A percentile compares a stretch with the other conserved stretches of the same genome.
phyloP scores from a whole-genome alignment of 2,888 invertebrate species.

The Cephonodes hylas region DNA sequence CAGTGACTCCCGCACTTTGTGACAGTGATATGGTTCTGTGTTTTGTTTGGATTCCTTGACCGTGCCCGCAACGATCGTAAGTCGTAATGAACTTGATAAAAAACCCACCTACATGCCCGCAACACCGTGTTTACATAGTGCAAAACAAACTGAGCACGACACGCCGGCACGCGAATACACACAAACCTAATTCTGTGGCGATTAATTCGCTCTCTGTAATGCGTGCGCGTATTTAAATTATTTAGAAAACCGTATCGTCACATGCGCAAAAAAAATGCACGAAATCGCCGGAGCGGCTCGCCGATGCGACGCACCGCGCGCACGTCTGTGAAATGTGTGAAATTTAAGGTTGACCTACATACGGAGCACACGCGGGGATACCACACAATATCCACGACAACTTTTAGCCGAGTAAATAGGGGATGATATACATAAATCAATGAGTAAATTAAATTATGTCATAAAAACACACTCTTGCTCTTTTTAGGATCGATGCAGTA shows the following conservation, averaged over 20 bases:
- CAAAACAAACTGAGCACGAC: conserved; percentile 32
- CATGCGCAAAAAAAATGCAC: conserved; percentile 76
- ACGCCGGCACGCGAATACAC: conserved; percentile 52
- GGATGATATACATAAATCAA: neutral
- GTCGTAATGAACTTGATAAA: conserved; percentile 28
- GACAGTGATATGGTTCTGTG: conserved; percentile 79
- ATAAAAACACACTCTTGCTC: no score
- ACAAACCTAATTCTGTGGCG: conserved; percentile 63
- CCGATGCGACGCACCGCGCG: conserved; percentile 6
- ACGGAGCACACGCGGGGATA: neutral
- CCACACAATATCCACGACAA: neutral
- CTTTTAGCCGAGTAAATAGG: neutral
- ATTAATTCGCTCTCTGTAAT: conserved; percentile 58
- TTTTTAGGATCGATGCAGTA: neutral
- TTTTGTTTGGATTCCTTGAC: conserved; percentile 68
- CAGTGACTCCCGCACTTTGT: conserved; percentile 53
- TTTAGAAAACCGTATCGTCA: conserved; percentile 77
- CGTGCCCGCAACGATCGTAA: conserved; percentile 64
- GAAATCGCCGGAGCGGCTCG: conserved; percentile 71
- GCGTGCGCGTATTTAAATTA: conserved; percentile 77
- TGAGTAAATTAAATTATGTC: neutral
- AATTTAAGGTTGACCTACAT: conserved; percentile 12
- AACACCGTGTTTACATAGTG: conserved; percentile 29
- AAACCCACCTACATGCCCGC: neutral
- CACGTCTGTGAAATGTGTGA: conserved; percentile 4